Conservation (phyloP, 30 jellyfish, hydroid and myxozoan genomes). For the Hydractinia echinata region DNA sequence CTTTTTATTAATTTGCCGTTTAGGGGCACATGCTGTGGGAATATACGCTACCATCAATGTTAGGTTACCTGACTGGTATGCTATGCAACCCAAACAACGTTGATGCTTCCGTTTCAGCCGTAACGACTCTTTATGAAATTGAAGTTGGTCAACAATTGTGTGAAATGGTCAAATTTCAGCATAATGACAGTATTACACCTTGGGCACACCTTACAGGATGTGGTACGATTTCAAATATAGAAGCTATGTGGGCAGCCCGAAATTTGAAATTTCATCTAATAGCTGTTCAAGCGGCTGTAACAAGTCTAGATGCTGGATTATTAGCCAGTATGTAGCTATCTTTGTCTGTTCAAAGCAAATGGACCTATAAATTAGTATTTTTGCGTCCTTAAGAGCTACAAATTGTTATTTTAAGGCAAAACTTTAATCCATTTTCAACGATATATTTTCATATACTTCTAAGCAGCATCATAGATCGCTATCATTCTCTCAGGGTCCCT, state of each 20-base stretch:
- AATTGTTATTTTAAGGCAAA: slow-evolving; percentile 3
- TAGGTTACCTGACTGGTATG: slow-evolving; percentile 43
- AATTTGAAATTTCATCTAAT: slow-evolving; percentile 34
- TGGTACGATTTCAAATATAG: slow-evolving; percentile 43
- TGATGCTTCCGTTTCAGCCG: slow-evolving; percentile 40
- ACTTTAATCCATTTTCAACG: not conserved
- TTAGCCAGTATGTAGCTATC: no score
- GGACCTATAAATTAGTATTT: not conserved
- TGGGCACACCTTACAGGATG: slow-evolving; percentile 55
- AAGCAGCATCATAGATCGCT: no score
- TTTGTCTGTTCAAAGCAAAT: no score
- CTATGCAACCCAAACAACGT: slow-evolving; percentile 49
- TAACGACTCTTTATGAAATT: slow-evolving; percentile 26
- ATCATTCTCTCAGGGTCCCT: no score
- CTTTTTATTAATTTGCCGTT: not conserved
- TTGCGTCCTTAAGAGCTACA: no score
- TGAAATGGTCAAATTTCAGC: slow-evolving; percentile 21
- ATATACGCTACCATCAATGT: slow-evolving; percentile 25
- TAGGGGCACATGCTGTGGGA: slow-evolving; percentile 61
- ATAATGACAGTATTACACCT: slow-evolving; percentile 9
- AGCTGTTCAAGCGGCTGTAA: slow-evolving; percentile 37
- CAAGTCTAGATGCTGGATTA: no score
- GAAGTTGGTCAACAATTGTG: slow-evolving; percentile 37
- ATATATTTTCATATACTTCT: no score
- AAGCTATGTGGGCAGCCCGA: slow-evolving; percentile 50